Conservation (phyloP, 2,888 invertebrate genomes). For the Drosophila merina region DNA sequence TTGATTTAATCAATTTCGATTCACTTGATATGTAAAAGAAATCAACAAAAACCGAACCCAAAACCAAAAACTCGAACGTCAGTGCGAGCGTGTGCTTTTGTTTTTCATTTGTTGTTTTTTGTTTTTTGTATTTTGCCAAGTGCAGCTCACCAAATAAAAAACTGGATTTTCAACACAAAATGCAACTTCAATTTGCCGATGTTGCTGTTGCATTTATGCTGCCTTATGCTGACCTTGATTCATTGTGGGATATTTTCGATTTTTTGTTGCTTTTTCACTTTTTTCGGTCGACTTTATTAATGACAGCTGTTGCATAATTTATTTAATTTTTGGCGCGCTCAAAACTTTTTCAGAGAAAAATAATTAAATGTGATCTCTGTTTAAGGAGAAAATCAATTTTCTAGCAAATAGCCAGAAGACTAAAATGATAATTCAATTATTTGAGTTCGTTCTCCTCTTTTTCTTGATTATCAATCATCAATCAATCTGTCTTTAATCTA, state of each 20-base stretch:
- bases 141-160: conserved; percentile 76
- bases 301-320: conserved; percentile 79
- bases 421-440: conserved; percentile 38
- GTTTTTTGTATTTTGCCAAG: conserved; percentile 56
- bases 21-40: conserved; percentile 37
- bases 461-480: not conserved
- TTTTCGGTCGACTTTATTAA: conserved; percentile 71
- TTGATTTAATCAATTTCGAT: conserved; percentile 39
- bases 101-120: conserved; percentile 23
- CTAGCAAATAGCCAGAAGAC: conserved; percentile 26
- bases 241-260: conserved; percentile 72
- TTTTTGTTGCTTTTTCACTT: conserved; percentile 28
- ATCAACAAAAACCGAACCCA: conserved; percentile 21
- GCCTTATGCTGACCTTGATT: conserved; percentile 71
- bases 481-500: not conserved
- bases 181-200: conserved; percentile 67
- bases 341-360: conserved; percentile 51
- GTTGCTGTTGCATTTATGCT: conserved; percentile 66
- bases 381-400: conserved; percentile 48
- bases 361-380: conserved; percentile 64
- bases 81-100: conserved; percentile 9
- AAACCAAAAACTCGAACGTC: conserved; percentile 5
- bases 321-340: conserved; percentile 63
- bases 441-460: not conserved
- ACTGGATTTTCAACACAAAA: conserved; percentile 75